Conservation (phyloP, 2,888 invertebrate species). For the Lycocerus yunnanus region DNA sequence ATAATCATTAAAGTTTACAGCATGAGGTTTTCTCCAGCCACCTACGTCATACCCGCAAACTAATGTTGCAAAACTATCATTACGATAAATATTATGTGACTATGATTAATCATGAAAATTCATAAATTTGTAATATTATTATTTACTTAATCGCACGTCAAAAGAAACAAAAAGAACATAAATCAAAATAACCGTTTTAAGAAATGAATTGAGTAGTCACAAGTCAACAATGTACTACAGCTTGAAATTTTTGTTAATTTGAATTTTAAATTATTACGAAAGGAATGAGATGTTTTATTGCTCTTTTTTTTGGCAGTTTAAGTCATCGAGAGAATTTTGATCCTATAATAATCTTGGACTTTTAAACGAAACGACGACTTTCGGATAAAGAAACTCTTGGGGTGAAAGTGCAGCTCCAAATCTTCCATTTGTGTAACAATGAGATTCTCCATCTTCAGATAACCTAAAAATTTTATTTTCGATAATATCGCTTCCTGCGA, state of each 20-base stretch:
- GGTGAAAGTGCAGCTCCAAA: background rate
- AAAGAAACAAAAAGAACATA: background rate
- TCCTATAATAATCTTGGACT: background rate
- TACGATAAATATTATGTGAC: slow-evolving; percentile 40
- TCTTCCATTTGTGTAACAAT: background rate
- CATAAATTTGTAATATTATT: slow-evolving; percentile 36
- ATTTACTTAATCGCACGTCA: slow-evolving; percentile 10
- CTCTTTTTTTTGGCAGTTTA: background rate
- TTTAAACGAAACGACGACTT: background rate
- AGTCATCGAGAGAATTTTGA: too few species aligned
- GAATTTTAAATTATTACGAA: background rate
- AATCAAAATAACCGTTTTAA: background rate
- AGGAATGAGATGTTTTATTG: background rate
- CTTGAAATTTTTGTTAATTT: background rate
- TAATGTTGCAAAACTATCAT: slow-evolving; percentile 41
- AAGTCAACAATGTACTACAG: background rate
- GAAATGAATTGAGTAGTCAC: background rate
- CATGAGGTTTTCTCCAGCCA: slow-evolving; percentile 46
- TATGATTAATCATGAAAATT: slow-evolving; percentile 41
- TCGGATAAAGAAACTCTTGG: too few species aligned
- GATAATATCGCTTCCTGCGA: background rate
- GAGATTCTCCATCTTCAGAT: background rate
- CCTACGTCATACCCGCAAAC: slow-evolving; percentile 46
- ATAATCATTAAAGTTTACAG: slow-evolving; percentile 49
- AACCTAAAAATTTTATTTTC: background rate